Evolutionary conservation across 2,797 vertebrate species (phyloP).

Genomic region (Ibycter americanus): DNA sequence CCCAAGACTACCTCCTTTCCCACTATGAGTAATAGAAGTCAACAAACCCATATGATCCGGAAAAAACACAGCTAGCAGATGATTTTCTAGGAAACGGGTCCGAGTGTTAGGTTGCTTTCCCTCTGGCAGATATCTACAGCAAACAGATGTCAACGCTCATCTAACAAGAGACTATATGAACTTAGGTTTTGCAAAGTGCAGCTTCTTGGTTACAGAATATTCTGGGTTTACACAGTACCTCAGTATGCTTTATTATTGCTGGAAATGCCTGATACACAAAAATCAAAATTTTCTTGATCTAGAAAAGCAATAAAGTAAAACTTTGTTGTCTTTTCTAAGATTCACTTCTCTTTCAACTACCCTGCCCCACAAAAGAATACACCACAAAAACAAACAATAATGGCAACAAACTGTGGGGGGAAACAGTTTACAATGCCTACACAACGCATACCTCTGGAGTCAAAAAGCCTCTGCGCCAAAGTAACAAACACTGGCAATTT

Average conservation of each 20-base stretch:
- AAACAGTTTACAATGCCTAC: neutral
- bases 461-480: neutral
- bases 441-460: neutral
- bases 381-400: neutral
- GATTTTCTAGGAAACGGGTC: neutral
- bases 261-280: neutral
- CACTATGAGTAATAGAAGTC: neutral
- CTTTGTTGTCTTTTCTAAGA: neutral
- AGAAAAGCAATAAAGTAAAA: neutral
- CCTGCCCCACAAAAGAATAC: neutral
- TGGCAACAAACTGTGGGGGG: neutral
- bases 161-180: neutral
- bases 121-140: neutral
- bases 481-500: neutral
- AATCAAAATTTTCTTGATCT: neutral
- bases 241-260: neutral
- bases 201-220: neutral
- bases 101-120: neutral
- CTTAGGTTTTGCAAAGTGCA: neutral
- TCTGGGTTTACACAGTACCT: neutral
- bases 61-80: neutral
- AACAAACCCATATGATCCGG: neutral
- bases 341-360: neutral
- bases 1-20: neutral
- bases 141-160: neutral